Evolutionary conservation across 2,797 vertebrate genomes (phyloP).

Genomic region (Astyanax mexicanus): DNA sequence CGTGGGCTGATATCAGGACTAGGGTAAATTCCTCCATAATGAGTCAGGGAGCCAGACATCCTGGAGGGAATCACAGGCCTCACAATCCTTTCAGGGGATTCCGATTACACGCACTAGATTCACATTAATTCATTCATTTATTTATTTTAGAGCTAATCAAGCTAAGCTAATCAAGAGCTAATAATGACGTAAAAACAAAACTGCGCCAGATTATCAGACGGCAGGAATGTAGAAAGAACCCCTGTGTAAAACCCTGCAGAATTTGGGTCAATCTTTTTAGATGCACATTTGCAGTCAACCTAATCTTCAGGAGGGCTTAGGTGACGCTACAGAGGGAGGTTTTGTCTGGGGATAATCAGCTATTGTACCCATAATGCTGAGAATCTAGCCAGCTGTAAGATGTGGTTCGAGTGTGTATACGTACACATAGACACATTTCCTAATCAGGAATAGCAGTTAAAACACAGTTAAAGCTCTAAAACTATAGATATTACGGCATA

Average conservation of each 20-base stretch:
- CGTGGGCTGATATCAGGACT: neutral
- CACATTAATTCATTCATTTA: neutral
- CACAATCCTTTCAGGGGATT: conserved; percentile 11
- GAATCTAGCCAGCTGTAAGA: no score
- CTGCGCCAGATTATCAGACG: conserved; percentile 15
- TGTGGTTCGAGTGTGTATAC: no score
- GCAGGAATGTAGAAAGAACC: conserved; percentile 5
- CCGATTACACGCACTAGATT: conserved; percentile 1
- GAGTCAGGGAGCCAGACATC: neutral
- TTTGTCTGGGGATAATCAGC: no score
- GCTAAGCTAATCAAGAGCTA: neutral
- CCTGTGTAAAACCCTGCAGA: neutral
- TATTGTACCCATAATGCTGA: conserved; percentile 15
- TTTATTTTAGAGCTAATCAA: no score
- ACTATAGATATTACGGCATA: no score
- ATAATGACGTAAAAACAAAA: neutral
- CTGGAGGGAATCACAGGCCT: neutral
- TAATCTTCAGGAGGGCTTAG: conserved; percentile 19
- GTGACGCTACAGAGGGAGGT: conserved; percentile 7
- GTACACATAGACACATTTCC: no score
- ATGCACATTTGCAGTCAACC: neutral
- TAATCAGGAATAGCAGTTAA: no score
- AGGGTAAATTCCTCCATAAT: neutral
- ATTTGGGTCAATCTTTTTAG: conserved; percentile 14
- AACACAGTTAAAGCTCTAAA: no score